Evolutionary conservation across 2,888 invertebrate genomes (phyloP).

Genomic region (Noctua pronuba): DNA sequence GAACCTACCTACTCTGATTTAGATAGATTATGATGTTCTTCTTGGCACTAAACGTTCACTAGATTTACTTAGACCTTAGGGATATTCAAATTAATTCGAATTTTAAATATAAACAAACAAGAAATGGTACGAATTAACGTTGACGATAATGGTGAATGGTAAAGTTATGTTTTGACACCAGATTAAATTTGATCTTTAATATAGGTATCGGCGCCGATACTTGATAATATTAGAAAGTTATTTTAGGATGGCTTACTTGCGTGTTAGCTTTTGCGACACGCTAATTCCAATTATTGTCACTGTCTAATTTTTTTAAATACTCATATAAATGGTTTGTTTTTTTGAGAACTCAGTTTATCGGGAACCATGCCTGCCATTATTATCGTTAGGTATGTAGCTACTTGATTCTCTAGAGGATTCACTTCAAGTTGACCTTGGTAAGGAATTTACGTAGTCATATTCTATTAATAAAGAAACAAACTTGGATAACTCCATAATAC

Average conservation of each 20-base stretch:
- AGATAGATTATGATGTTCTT: neutral
- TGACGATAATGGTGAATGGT: neutral
- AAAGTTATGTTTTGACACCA: neutral
- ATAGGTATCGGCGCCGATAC: neutral
- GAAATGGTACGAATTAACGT: neutral
- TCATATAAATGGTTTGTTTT: neutral
- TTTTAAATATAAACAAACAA: neutral
- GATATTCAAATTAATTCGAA: neutral
- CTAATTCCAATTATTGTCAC: constrained; percentile 1
- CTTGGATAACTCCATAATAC: constrained; percentile 23
- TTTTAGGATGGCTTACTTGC: constrained; percentile 1
- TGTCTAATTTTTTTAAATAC: neutral
- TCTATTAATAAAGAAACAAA: constrained; percentile 25
- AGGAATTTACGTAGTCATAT: constrained; percentile 5
- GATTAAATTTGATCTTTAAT: neutral
- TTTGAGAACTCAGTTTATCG: constrained; percentile 17
- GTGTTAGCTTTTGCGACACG: neutral
- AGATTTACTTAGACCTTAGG: neutral
- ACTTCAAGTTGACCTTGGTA: constrained; percentile 18
- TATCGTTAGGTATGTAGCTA: constrained; percentile 7
- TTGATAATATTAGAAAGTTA: neutral
- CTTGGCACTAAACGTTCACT: constrained; percentile 17
- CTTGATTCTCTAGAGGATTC: constrained; percentile 1
- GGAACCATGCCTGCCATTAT: constrained; percentile 6
- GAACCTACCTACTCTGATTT: neutral